Percentiles rank a stretch among this genome's conserved stretches.
These are phyloP conservation scores for Neopipo cinnamomea DNA, from an alignment of 2,113 vertebrate genomes.

Conservation along the genomic window DNA sequence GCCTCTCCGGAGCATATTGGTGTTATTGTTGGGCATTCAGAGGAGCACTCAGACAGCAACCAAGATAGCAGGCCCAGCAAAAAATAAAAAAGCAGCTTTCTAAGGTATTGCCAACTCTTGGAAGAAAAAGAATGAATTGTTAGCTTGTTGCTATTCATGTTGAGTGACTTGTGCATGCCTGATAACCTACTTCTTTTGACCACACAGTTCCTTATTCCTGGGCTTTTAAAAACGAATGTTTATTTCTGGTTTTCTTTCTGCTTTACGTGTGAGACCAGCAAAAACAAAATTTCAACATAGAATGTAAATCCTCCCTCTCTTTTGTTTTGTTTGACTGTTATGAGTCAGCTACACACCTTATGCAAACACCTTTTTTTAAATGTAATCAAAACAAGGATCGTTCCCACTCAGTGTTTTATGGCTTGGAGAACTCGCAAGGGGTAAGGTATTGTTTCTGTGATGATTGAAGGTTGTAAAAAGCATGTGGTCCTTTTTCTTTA, in stretches of 20 bases:
- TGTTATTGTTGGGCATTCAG: not conserved
- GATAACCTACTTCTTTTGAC: not conserved
- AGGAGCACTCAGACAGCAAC: not conserved
- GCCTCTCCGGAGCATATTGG: not conserved
- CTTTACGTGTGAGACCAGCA: not conserved
- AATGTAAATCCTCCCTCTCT: not conserved
- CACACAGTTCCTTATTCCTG: not conserved
- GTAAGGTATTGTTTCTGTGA: not conserved
- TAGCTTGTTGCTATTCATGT: not conserved
- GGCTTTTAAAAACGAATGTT: not conserved
- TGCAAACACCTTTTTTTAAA: not conserved
- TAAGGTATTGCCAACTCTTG: not conserved
- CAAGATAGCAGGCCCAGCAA: not conserved
- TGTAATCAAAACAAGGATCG: not conserved
- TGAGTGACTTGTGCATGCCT: not conserved
- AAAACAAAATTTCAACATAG: not conserved
- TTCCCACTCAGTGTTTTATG: not conserved
- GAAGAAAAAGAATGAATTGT: not conserved
- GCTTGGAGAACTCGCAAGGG: not conserved
- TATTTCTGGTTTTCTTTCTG: not conserved
- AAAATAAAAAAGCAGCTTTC: not conserved
- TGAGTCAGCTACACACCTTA: constrained; percentile 11
- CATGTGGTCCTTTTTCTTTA: not conserved
- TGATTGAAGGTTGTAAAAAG: not conserved
- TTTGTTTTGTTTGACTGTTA: not conserved